A percentile compares a stretch with the other conserved stretches of the same genome.
phyloP scores from a whole-genome alignment of 2,113 vertebrate species.

The Corythornis vintsioides region DNA sequence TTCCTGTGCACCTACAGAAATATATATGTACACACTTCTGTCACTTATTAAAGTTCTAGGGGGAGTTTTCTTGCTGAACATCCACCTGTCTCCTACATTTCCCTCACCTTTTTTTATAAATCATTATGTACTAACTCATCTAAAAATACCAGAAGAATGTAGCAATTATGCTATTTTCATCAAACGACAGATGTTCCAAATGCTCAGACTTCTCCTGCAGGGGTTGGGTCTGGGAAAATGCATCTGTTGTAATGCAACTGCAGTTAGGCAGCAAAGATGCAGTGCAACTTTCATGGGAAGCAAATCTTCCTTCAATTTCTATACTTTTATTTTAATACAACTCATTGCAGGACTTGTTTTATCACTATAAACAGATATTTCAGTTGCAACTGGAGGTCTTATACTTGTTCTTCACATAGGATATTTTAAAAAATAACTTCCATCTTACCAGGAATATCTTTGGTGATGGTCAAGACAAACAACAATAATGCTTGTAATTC shows the following conservation, averaged over 20 bases:
- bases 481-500: neutral
- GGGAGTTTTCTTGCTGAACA: neutral
- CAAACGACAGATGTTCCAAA: slow-evolving; percentile 12
- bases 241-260: slow-evolving; percentile 24
- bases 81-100: neutral
- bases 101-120: neutral
- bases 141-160: neutral
- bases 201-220: neutral
- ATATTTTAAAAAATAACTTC: neutral
- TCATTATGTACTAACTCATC: neutral
- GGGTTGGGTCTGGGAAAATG: neutral
- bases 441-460: neutral
- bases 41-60: neutral
- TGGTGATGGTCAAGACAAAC: neutral
- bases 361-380: neutral
- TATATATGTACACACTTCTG: neutral
- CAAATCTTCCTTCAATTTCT: neutral
- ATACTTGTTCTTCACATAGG: neutral
- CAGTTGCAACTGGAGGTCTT: neutral
- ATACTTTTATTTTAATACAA: neutral
- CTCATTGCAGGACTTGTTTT: neutral
- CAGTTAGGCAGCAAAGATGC: neutral
- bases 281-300: neutral
- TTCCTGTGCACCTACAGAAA: neutral
- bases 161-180: neutral